Evolutionary conservation across 2,797 vertebrate species (phyloP), one percentile per base, ranked within the genome.

Genomic region (Alectoris magna): DNA sequence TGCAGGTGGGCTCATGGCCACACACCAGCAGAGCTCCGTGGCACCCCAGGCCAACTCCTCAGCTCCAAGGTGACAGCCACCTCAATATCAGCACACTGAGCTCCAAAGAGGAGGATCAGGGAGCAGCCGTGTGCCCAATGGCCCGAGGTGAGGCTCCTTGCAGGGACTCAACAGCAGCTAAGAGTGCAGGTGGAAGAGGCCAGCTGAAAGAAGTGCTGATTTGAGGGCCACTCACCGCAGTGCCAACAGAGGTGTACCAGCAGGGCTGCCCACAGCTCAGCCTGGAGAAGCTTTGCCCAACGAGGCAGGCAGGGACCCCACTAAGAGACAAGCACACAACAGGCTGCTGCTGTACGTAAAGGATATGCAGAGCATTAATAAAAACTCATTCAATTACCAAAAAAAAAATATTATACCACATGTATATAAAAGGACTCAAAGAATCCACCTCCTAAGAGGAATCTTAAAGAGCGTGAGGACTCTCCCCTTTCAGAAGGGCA

Each of bases 111-210:
- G 29, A 24, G 58, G 71, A 75, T 27, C 67, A 11, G 0, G 9
- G 39, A 96, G 94, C 95, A 97, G 93, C 93, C 88, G 71, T 8
- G 17, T 14, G 51, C 48, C 76, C 84, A 63, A 91, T 68, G 63
- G 88, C 14, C 81, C 19, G 51, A 22, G 26, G 14, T 75, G 90
- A 63, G 72, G 83, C 89, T 85, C 72, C 88, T 53, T 75, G 67
- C 76, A 93, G 80, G 68, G 71, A 56, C 5, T 53, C 29, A 63
- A 43, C 31, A 14, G 29, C 36, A 18, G 80, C 74, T 22, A 24
- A 31, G 60, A 53, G 34, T 23, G 27, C 70, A 88, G 90, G 80
- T 10, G 60, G 67, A 67, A 56, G 53, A 87, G 90, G 53, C 34
- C 24, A 63, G 43, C 76, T 21, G 76, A n/a, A 14, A 55, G 60